Conservation (phyloP, 2,113 vertebrate genomes). For the Progne subis region DNA sequence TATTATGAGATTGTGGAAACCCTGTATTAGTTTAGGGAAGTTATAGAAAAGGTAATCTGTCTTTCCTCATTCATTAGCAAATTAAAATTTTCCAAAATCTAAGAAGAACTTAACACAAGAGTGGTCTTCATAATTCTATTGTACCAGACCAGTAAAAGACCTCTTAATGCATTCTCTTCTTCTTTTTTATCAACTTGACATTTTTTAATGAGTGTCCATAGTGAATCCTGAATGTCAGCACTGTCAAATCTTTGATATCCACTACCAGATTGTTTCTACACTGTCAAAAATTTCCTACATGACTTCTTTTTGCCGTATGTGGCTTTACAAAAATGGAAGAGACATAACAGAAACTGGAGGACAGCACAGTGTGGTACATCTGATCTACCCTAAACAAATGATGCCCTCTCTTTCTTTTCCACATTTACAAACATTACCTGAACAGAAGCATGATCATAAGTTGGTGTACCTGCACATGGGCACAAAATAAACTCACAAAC, state of each 20-base stretch:
- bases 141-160: rapidly evolving
- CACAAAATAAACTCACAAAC: neutral
- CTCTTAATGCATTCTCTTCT: neutral
- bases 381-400: neutral
- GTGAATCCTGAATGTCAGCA: neutral
- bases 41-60: neutral
- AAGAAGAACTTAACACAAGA: neutral
- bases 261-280: neutral
- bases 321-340: neutral
- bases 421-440: neutral
- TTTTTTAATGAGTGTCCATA: neutral
- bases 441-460: neutral
- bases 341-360: neutral
- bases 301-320: neutral
- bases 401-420: neutral
- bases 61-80: neutral
- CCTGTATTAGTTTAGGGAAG: neutral
- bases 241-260: neutral
- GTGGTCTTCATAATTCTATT: neutral
- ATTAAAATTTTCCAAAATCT: neutral
- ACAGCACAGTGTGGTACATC: neutral
- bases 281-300: neutral
- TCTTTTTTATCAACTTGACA: neutral
- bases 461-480: neutral
- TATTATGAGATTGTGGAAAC: neutral